phyloP scores from a whole-genome alignment of 2,888 invertebrate species.

The Trachelus tabidus region DNA sequence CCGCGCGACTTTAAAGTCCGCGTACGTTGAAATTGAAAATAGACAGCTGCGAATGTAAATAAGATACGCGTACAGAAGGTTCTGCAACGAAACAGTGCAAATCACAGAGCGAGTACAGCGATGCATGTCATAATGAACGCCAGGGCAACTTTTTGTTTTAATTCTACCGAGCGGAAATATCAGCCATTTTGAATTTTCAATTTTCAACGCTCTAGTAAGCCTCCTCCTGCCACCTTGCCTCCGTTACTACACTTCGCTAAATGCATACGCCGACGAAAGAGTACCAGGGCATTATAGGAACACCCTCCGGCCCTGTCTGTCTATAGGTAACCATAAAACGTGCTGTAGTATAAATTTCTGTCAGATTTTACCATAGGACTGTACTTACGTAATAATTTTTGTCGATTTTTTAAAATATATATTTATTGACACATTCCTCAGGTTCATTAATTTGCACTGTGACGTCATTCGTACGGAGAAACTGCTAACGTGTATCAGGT shows the following conservation, averaged over 20 bases:
- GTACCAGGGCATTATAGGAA: not conserved
- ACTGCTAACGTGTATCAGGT: not conserved
- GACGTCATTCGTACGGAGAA: not conserved
- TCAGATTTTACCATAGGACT: not conserved
- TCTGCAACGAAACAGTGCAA: slow-evolving; percentile 49
- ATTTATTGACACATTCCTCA: not conserved
- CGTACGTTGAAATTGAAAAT: not conserved
- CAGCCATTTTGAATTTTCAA: slow-evolving; percentile 67
- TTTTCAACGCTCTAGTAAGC: slow-evolving; percentile 67
- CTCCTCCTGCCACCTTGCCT: slow-evolving; percentile 47
- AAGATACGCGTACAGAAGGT: not conserved
- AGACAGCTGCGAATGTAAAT: not conserved
- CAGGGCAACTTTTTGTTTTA: slow-evolving; percentile 64
- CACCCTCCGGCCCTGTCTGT: not conserved
- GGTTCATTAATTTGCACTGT: not conserved
- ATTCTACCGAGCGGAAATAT: slow-evolving; percentile 66
- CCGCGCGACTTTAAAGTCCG: not conserved
- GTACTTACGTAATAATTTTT: not conserved
- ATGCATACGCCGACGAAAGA: slow-evolving; percentile 2
- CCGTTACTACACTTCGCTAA: slow-evolving; percentile 4
- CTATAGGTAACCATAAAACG: not conserved
- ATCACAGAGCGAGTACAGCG: slow-evolving; percentile 61
- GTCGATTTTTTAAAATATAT: not conserved
- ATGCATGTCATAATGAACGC: slow-evolving; percentile 65
- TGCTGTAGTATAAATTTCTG: not conserved